Conservation (phyloP, 2,888 invertebrate species). For the Caenorhabditis sp. region DNA sequence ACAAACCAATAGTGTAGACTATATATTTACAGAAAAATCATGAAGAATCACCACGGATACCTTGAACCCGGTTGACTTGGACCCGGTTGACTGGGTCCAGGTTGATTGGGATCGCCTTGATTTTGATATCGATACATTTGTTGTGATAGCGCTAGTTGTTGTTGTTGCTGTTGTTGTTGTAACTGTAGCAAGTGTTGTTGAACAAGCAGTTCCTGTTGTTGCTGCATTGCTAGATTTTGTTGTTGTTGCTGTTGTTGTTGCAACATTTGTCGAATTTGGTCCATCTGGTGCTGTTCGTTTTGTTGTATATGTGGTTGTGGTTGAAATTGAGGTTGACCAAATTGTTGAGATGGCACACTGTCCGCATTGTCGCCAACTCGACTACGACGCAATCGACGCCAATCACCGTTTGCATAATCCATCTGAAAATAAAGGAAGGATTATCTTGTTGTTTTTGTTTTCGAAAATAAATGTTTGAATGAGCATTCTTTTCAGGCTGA, state of each 20-base stretch:
- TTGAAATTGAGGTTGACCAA: not conserved
- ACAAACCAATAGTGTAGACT: no score
- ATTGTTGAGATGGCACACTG: not conserved
- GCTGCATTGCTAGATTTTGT: not conserved
- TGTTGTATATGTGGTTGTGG: not conserved
- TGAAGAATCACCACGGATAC: no score
- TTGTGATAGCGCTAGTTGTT: not conserved
- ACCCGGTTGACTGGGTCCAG: not conserved
- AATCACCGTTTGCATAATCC: constrained; percentile 10
- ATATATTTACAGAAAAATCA: no score
- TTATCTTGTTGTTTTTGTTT: no score
- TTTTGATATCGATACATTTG: constrained; percentile 2
- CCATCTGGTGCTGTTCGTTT: not conserved
- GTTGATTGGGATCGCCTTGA: not conserved
- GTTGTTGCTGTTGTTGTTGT: constrained; percentile 1
- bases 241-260: not conserved
- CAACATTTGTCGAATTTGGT: no score
- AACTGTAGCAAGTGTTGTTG: not conserved
- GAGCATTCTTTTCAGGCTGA: not conserved
- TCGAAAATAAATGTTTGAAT: not conserved
- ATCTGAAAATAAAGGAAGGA: constrained; percentile 6
- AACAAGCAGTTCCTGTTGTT: not conserved
- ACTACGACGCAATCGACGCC: constrained; percentile 4
- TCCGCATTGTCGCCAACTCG: not conserved
- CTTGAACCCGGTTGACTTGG: not conserved